Evolutionary conservation across 2,113 vertebrate genomes (phyloP), one percentile per base, ranked within the genome.

Genomic region (Corythornis cristatus): DNA sequence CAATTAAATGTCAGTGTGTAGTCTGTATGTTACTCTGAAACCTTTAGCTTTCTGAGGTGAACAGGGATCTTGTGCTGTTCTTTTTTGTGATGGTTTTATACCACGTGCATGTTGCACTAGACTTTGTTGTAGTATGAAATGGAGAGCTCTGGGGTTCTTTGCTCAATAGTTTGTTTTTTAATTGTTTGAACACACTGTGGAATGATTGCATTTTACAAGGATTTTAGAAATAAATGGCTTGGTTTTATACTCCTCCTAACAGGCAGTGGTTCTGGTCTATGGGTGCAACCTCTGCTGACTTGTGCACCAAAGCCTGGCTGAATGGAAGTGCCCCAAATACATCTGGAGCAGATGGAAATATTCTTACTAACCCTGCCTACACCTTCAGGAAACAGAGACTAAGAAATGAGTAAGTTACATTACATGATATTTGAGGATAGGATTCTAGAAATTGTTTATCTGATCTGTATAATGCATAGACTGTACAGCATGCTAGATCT

Each of bases 251-350:
- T 65, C 6, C 25, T 71, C 14, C 28, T 81, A 74, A 25, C 43
- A 21, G 18, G 11, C 33, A 83, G 3, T 1, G 4, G 6, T 83
- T 84, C 62, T 1, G 2, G 17, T 2, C 42, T 2, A 0, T 25
- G 66, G 76, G 25, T 3, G 6, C 14, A 77, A 64, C 5, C 31
- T 68, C 28, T 70, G 29, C 40, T 68, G 42, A 23, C 42, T 71
- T 51, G 20, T 78, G 29, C 9, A 1, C 29, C 1, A 3, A 68
- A 71, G 23, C 43, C 53, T 54, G 23, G 14, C 56, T 3, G 12
- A 45, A 6, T 31, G 60, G 14, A 75, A 84, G 19, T 53, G 84
- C 42, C 48, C 66, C 33, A 83, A 48, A 81, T 37, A 15, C n/a
- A 2, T 0, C 60, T 28, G 15, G 18, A 90, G 23, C 16, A 13